Conservation (phyloP, 1,140 invertebrate genomes). For the Druon quercuslanigerum region DNA sequence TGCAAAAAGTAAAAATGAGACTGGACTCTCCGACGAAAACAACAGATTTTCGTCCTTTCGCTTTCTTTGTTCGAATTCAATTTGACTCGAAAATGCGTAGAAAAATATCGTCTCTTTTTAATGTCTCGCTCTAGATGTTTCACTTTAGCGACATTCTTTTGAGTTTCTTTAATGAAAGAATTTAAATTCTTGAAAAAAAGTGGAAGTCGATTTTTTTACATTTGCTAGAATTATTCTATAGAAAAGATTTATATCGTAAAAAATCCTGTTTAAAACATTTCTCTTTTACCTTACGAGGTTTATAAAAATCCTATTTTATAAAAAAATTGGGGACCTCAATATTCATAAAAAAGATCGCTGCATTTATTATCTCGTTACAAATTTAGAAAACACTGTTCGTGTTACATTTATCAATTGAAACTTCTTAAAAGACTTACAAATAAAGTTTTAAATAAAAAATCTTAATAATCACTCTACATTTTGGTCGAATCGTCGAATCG, state of each 20-base stretch:
- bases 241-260: neutral
- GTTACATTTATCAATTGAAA: slow-evolving; percentile 2
- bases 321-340: too few relatives aligned
- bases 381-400: slow-evolving; percentile 15
- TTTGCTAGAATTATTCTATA: neutral
- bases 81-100: slow-evolving; percentile 1
- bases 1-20: slow-evolving; percentile 1
- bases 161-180: neutral
- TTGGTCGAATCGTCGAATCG: neutral
- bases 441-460: slow-evolving; percentile 29
- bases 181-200: neutral
- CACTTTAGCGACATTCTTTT: neutral
- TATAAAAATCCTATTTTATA: neutral
- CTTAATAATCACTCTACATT: neutral
- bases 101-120: slow-evolving; percentile 6
- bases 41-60: slow-evolving; percentile 12
- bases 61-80: neutral
- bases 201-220: slow-evolving; percentile 6
- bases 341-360: too few relatives aligned
- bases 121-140: neutral
- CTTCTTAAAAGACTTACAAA: slow-evolving; percentile 32
- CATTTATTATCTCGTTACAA: too few relatives aligned
- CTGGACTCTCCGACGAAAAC: slow-evolving; percentile 4
- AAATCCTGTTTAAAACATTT: neutral
- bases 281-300: slow-evolving; percentile 7